A percentile compares a stretch with the other conserved stretches of the same genome.
Conservation (phyloP, 2,113 vertebrate species). For the Planiliza haematocheilus region DNA sequence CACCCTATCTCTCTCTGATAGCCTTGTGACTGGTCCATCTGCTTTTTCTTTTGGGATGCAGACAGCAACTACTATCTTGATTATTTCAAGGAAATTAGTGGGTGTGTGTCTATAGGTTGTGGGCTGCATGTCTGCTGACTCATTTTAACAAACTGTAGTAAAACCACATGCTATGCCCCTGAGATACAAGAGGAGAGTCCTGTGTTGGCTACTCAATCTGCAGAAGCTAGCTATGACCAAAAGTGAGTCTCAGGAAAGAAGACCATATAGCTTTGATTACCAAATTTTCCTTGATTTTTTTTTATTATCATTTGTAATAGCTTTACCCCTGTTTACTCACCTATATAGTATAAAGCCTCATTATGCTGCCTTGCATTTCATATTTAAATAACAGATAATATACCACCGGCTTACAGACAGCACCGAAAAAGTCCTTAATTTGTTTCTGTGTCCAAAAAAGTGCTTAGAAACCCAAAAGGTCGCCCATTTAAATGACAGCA, state of each 20-base stretch:
- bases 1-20: conserved; percentile 32
- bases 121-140: conserved; percentile 20
- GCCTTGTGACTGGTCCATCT: conserved; percentile 24
- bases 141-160: conserved; percentile 45
- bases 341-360: not conserved
- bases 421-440: not conserved
- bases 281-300: conserved; percentile 17
- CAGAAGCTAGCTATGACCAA: conserved; percentile 11
- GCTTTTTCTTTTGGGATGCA: conserved; percentile 30
- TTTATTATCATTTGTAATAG: not conserved
- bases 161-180: conserved; percentile 46
- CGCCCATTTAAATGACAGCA: not conserved
- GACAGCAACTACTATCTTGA: conserved; percentile 29
- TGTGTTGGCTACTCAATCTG: conserved; percentile 7
- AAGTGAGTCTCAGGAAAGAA: too few relatives aligned
- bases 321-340: conserved; percentile 17
- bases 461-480: too few relatives aligned
- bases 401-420: too few relatives aligned
- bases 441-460: too few relatives aligned
- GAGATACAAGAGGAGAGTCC: conserved; percentile 42
- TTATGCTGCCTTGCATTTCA: not conserved
- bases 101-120: conserved; percentile 21
- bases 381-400: too few relatives aligned
- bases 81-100: conserved; percentile 38
- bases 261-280: conserved; percentile 21